Evolutionary conservation across 2,113 vertebrate genomes (phyloP), one percentile per base, ranked within the genome.

Genomic region (Syrrhaptes paradoxus): DNA sequence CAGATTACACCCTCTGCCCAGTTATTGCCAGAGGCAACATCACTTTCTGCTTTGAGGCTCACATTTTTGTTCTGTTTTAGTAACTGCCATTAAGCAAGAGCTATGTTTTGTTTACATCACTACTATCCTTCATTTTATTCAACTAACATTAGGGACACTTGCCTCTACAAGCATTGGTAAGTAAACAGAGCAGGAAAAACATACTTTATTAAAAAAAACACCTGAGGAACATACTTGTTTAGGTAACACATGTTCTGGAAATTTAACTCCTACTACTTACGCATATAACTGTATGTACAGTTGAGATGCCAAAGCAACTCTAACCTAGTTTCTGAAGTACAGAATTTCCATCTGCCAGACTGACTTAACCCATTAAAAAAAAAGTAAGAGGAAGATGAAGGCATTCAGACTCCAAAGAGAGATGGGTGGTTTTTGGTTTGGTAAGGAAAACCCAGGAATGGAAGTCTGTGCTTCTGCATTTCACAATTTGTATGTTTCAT

Each of bases 351-450:
- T 49, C 24, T 70, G 46, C 11, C 71, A 49, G 28, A 58, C 24
- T 36, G 43, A 57, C 31, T 59, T 65, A 41, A 67, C 2, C 5
- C 66, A 84, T 41, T 41, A 41, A 41, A 41, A 41, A 41, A 41
- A 17, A 63, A 76, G n/a, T n/a, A 88, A 34, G 13, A 32, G 21
- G n/a, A 90, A 6, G 3, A 82, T 2, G 1, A 22, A 80, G 7
- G 5, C 17, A 38, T 79, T 72, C 45, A 59, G 46, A 57, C 7
- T 19, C 34, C 17, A 14, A 76, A 65, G 17, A 6, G 16, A 62
- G 9, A 21, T 1, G 1, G 3, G 8, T 6, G 17, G 0, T 0
- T 74, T 71, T 24, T 17, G 2, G 4, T 68, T 80, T 68, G 58
- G 4, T 10, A 51, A 48, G 12, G 14, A 89, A 81, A 81, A 32